A percentile compares a stretch with the other conserved stretches of the same genome.
phyloP scores from a whole-genome alignment of 2,888 invertebrate genomes.

The Drosophila phalerata region DNA sequence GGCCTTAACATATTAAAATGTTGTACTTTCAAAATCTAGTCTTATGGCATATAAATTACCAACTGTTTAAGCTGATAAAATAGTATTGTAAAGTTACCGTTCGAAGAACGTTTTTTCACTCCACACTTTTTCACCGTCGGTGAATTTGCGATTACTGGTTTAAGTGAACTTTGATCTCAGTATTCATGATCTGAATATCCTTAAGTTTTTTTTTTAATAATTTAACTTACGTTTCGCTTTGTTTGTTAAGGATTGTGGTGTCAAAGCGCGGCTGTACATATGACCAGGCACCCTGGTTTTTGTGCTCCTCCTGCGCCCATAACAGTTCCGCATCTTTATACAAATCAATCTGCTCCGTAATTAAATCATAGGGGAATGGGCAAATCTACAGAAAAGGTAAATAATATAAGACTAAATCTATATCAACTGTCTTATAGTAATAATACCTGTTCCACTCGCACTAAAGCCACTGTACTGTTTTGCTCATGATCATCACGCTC shows the following conservation, averaged over 20 bases:
- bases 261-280: slow-evolving; percentile 90
- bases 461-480: slow-evolving; percentile 90
- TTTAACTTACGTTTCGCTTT: slow-evolving; percentile 60
- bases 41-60: no score
- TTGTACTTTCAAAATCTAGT: no score
- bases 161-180: background rate
- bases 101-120: no score
- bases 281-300: slow-evolving; percentile 92
- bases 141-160: background rate
- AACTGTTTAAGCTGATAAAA: no score
- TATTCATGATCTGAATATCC: no score
- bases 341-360: slow-evolving; percentile 88
- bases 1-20: no score
- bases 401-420: background rate
- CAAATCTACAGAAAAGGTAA: slow-evolving; percentile 82
- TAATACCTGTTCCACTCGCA: slow-evolving; percentile 92
- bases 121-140: no score
- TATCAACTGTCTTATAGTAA: background rate
- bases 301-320: slow-evolving; percentile 95
- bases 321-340: slow-evolving; percentile 89
- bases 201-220: no score
- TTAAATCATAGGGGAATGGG: slow-evolving; percentile 94
- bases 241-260: slow-evolving; percentile 87
- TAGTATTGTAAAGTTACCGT: no score
- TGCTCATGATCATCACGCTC: slow-evolving; percentile 89